These are phyloP conservation scores for Microcebus tavaratra DNA, from an alignment of 2,113 vertebrate genomes.

Conservation along the genomic window DNA sequence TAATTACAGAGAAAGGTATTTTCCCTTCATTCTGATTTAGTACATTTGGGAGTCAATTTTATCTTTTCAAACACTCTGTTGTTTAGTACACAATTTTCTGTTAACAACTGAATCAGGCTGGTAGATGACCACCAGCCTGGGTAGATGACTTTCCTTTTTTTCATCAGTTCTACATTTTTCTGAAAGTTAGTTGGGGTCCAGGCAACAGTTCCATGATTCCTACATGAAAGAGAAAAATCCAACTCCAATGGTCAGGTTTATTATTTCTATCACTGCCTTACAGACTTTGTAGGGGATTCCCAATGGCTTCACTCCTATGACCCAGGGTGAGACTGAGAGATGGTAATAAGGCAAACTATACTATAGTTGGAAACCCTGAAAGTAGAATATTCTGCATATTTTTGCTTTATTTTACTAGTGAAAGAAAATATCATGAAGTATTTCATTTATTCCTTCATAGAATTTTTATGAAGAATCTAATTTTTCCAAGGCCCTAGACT, in stretches of 20 bases:
- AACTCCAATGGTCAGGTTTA: not conserved
- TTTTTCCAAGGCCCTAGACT: not conserved
- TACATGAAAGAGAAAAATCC: not conserved
- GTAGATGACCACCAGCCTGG: not conserved
- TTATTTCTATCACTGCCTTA: not conserved
- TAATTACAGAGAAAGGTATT: conserved; percentile 63
- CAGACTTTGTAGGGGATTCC: not conserved
- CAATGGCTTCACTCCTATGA: not conserved
- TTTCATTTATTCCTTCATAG: not conserved
- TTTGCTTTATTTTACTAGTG: conserved; percentile 1
- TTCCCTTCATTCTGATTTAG: conserved; percentile 18
- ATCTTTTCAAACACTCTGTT: conserved; percentile 46
- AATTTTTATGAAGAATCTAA: not conserved
- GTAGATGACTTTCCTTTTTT: not conserved
- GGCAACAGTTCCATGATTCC: not conserved
- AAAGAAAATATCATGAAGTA: not conserved
- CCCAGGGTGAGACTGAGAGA: not conserved
- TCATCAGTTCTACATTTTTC: not conserved
- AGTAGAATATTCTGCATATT: not conserved
- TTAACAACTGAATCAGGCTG: not conserved
- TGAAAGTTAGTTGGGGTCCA: not conserved
- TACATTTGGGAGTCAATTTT: conserved; percentile 14
- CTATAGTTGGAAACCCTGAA: not conserved
- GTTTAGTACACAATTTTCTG: conserved; percentile 20
- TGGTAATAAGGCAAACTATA: not conserved